phyloP scores from a whole-genome alignment of 2,797 vertebrate species.

The Peromyscus aztecus region DNA sequence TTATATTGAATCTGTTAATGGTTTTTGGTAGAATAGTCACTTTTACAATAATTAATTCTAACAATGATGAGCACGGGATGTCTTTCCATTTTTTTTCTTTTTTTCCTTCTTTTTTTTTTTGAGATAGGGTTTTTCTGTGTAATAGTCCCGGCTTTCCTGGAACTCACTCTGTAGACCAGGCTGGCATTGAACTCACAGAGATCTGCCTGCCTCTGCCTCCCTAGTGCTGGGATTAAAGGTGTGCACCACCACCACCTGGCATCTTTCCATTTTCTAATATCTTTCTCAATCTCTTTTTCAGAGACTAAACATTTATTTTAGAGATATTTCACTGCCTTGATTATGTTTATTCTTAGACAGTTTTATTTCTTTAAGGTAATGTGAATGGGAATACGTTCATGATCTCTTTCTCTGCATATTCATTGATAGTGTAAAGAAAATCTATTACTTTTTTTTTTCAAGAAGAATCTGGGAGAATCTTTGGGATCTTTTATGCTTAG shows the following conservation, averaged over 20 bases:
- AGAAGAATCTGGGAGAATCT: too few relatives aligned
- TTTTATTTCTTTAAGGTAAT: neutral
- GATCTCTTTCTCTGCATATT: neutral
- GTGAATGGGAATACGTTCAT: neutral
- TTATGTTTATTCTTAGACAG: neutral
- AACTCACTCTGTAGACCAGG: neutral
- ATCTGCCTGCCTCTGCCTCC: neutral
- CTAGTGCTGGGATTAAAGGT: neutral
- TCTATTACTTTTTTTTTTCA: neutral
- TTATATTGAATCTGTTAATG: neutral
- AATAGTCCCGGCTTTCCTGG: neutral
- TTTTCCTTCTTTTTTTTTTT: neutral
- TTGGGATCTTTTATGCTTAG: neutral
- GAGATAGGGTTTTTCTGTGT: neutral
- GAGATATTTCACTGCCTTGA: neutral
- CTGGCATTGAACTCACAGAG: neutral
- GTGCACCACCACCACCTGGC: neutral
- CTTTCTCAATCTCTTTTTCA: neutral
- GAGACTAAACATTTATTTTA: neutral
- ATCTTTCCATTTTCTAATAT: neutral
- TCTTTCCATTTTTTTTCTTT: neutral
- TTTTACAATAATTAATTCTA: neutral
- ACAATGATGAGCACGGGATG: too few relatives aligned
- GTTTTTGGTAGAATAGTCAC: neutral
- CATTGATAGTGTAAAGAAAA: neutral